Evolutionary conservation across 2,113 vertebrate genomes (phyloP).

Genomic region (Cettia cetti): DNA sequence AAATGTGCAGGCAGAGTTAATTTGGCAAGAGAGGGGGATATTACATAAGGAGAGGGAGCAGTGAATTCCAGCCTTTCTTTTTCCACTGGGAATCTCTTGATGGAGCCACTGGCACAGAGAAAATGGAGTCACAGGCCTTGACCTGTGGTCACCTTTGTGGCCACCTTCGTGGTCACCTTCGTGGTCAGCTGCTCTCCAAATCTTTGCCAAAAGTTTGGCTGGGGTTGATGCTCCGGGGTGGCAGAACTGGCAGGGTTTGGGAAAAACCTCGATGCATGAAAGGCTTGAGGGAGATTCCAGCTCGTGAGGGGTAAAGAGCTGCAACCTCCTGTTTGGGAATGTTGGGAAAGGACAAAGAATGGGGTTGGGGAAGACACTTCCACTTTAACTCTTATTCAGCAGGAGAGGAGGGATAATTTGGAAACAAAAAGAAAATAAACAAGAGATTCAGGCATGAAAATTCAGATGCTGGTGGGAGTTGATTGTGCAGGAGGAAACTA

Average conservation of each 20-base stretch:
- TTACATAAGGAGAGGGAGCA: background rate
- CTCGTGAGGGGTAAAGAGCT: background rate
- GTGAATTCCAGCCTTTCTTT: rapidly evolving
- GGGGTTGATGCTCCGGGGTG: background rate
- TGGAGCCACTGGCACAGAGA: background rate
- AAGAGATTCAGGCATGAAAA: background rate
- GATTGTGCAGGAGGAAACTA: background rate
- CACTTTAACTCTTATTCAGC: background rate
- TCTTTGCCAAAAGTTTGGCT: background rate
- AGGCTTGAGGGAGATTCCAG: background rate
- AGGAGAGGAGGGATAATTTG: background rate
- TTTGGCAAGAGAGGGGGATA: background rate
- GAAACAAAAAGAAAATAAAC: background rate
- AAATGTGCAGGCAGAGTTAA: background rate
- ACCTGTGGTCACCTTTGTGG: rapidly evolving
- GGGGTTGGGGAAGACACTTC: background rate
- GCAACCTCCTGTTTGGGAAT: background rate
- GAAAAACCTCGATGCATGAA: background rate
- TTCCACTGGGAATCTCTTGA: background rate
- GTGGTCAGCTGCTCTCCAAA: background rate
- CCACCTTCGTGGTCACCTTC: background rate
- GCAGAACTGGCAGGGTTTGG: background rate
- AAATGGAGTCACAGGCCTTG: rapidly evolving
- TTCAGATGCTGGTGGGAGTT: background rate
- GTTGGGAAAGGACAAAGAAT: background rate